Percentiles rank a stretch among this genome's conserved stretches.
phyloP scores from a whole-genome alignment of 1,140 invertebrate genomes.

The Temnothorax longispinosus region DNA sequence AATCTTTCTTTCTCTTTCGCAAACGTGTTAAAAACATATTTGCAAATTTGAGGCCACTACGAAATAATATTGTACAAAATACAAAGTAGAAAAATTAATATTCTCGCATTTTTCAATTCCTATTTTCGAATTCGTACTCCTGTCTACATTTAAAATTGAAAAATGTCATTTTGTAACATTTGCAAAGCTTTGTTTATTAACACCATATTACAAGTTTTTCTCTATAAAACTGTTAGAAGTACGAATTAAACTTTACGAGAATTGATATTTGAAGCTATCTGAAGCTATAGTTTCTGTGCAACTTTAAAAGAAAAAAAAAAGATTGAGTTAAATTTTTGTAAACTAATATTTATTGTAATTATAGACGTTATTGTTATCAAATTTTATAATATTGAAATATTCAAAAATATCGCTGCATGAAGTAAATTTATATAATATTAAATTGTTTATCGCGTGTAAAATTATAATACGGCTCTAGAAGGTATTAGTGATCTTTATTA shows the following conservation, averaged over 20 bases:
- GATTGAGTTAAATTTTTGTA: not conserved
- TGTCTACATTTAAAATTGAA: not conserved
- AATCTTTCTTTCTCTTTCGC: not conserved
- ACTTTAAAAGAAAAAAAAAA: not conserved
- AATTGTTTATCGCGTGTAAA: not conserved
- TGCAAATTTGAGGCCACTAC: not conserved
- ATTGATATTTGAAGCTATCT: not conserved
- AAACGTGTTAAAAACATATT: not conserved
- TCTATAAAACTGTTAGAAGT: not conserved
- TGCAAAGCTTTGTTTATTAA: not conserved
- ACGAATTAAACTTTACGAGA: not conserved
- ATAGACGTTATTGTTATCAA: not conserved
- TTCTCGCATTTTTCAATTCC: not conserved
- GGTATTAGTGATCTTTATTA: not conserved
- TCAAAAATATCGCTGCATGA: not conserved
- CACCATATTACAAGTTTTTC: not conserved
- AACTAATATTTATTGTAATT: not conserved
- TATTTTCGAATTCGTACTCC: not conserved
- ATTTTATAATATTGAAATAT: not conserved
- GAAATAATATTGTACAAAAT: not conserved
- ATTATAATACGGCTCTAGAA: not conserved
- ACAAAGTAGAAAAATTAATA: not conserved
- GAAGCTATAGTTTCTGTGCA: not conserved
- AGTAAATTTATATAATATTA: slow-evolving; percentile 25
- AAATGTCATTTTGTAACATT: not conserved